Evolutionary conservation across 2,113 vertebrate genomes (phyloP).

Genomic region (Sciurus niger): DNA sequence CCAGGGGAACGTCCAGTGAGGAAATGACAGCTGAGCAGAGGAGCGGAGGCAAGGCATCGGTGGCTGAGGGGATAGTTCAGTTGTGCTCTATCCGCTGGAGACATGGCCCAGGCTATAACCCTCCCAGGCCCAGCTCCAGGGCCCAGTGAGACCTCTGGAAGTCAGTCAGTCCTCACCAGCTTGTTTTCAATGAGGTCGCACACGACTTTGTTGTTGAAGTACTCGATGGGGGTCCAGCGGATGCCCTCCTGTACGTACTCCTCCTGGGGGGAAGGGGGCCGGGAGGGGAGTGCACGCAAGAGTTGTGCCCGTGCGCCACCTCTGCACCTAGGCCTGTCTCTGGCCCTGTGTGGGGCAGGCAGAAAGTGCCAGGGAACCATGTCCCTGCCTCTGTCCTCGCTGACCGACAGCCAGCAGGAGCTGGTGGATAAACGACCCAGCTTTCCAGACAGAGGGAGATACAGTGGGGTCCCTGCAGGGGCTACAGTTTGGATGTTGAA

Average conservation of each 20-base stretch:
- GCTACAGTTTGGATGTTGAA: not conserved
- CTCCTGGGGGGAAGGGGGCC: constrained; percentile 90
- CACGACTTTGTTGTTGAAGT: constrained; percentile 99
- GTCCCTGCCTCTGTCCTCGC: not conserved
- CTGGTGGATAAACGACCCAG: rapidly evolving
- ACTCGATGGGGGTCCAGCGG: constrained; percentile 97
- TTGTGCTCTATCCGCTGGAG: not conserved
- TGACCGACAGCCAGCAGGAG: not conserved
- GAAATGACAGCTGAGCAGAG: not conserved
- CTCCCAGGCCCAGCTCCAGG: not conserved
- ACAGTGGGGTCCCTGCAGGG: not conserved
- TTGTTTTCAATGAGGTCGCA: constrained; percentile 99
- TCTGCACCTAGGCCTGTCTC: not conserved
- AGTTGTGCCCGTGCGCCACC: not conserved
- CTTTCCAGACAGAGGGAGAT: not conserved
- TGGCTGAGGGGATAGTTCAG: not conserved
- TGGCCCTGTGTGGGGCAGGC: not conserved
- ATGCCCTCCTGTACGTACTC: constrained; percentile 99
- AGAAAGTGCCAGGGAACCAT: not conserved
- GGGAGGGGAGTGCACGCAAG: not conserved
- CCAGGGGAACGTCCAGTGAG: not conserved
- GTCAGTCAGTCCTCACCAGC: constrained; percentile 90
- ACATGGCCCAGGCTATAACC: not conserved
- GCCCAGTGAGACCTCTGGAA: rapidly evolving
- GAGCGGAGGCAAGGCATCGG: not conserved